These are phyloP conservation scores for Drosophila nikananu DNA, from an alignment of 1,140 invertebrate genomes.

Conservation along the genomic window DNA sequence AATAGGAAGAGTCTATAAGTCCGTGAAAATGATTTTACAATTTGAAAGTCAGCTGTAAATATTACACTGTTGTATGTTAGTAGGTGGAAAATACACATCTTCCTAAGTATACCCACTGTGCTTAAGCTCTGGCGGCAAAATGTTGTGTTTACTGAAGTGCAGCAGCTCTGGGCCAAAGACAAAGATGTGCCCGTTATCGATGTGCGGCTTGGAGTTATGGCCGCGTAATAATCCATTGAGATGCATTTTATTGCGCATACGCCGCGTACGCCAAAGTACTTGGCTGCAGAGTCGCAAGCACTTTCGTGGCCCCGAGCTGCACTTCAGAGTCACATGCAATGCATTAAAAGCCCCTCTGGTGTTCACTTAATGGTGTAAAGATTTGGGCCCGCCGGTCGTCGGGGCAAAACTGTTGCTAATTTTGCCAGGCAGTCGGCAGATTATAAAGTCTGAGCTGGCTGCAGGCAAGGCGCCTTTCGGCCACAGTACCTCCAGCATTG, in stretches of 20 bases:
- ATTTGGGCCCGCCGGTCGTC: neutral
- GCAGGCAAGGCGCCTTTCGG: conserved; percentile 17
- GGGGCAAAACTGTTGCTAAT: conserved; percentile 60
- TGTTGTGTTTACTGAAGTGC: conserved; percentile 77
- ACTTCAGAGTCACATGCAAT: conserved; percentile 63
- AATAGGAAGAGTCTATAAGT: no score
- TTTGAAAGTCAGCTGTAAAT: no score
- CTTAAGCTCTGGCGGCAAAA: conserved; percentile 33
- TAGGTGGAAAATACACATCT: neutral
- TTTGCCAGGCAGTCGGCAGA: conserved; percentile 54
- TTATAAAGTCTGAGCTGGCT: conserved; percentile 53
- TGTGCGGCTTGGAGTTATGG: conserved; percentile 62
- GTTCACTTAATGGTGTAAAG: conserved; percentile 28
- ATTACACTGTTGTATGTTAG: neutral
- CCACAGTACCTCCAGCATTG: conserved; percentile 39
- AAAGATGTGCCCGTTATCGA: conserved; percentile 59
- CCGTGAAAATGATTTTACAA: no score
- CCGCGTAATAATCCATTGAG: conserved; percentile 77
- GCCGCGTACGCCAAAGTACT: conserved; percentile 40
- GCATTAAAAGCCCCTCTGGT: conserved; percentile 61
- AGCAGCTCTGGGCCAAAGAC: conserved; percentile 44
- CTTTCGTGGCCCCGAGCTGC: conserved; percentile 50
- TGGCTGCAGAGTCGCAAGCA: conserved; percentile 7
- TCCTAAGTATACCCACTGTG: conserved; percentile 25
- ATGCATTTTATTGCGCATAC: conserved; percentile 76